Evolutionary conservation across 2,888 invertebrate species (phyloP).

Genomic region (Frankliniella fusca): DNA sequence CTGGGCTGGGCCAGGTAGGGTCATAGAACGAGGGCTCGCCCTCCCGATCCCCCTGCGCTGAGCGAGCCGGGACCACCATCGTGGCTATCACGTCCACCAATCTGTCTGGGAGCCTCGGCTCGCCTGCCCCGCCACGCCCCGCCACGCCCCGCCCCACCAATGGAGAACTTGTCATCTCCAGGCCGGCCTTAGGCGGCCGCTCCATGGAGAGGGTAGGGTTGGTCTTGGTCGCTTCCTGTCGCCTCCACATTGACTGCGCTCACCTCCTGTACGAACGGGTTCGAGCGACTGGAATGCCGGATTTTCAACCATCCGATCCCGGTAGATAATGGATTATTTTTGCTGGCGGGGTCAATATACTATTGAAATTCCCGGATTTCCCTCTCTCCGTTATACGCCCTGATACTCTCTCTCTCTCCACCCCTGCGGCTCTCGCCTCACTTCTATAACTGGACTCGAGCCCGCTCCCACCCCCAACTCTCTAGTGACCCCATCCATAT

Average conservation of each 20-base stretch:
- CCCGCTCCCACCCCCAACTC: neutral
- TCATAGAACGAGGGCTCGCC: neutral
- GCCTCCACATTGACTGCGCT: neutral
- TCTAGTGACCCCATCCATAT: neutral
- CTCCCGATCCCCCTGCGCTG: neutral
- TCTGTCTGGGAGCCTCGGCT: neutral
- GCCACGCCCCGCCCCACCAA: neutral
- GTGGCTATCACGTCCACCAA: slow-evolving; percentile 21
- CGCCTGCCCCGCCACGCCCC: neutral
- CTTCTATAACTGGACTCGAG: neutral
- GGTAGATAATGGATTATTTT: too few relatives aligned
- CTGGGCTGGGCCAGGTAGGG: neutral
- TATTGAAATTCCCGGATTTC: too few relatives aligned
- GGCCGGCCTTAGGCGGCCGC: neutral
- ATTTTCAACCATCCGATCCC: too few relatives aligned
- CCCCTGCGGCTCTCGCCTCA: neutral
- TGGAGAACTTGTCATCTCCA: neutral
- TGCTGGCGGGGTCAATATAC: too few relatives aligned
- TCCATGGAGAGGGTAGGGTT: neutral
- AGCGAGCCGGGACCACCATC: slow-evolving; percentile 13
- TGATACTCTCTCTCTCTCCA: neutral
- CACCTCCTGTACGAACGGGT: too few relatives aligned
- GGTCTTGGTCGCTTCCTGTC: neutral
- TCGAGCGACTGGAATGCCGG: too few relatives aligned
- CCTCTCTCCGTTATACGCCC: too few relatives aligned